These are phyloP conservation scores for Crypturellus tataupa DNA, from an alignment of 2,797 vertebrate genomes.

Conservation along the genomic window DNA sequence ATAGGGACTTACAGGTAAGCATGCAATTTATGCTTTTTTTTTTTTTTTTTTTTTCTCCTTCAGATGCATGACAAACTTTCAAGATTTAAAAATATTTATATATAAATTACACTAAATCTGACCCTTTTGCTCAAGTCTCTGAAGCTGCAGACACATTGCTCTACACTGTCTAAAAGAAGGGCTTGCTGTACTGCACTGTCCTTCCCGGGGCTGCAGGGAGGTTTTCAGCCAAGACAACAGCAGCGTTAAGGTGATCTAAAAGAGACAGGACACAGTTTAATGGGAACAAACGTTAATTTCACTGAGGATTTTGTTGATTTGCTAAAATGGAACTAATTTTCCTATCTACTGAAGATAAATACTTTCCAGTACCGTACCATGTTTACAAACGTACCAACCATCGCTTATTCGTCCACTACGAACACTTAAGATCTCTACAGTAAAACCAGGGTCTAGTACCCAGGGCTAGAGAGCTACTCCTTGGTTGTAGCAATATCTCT, in stretches of 20 bases:
- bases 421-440: neutral
- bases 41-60: neutral
- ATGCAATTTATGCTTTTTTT: conserved; percentile 22
- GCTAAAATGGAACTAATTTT: neutral
- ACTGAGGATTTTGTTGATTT: neutral
- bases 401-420: neutral
- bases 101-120: conserved; percentile 26
- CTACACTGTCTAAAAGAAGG: conserved; percentile 1
- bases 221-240: conserved; percentile 68
- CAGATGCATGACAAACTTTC: conserved; percentile 37
- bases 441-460: neutral
- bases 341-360: neutral
- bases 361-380: neutral
- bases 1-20: conserved; percentile 58
- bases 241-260: neutral
- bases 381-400: neutral
- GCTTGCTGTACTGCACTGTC: conserved; percentile 34
- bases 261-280: conserved; percentile 23
- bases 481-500: neutral
- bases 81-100: conserved; percentile 23
- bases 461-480: neutral
- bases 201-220: neutral
- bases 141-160: conserved; percentile 28
- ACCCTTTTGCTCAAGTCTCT: conserved; percentile 49
- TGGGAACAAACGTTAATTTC: neutral